Base-by-base conservation (phyloP, 2,888 invertebrate species). In the Hydraecia micacea region DNA sequence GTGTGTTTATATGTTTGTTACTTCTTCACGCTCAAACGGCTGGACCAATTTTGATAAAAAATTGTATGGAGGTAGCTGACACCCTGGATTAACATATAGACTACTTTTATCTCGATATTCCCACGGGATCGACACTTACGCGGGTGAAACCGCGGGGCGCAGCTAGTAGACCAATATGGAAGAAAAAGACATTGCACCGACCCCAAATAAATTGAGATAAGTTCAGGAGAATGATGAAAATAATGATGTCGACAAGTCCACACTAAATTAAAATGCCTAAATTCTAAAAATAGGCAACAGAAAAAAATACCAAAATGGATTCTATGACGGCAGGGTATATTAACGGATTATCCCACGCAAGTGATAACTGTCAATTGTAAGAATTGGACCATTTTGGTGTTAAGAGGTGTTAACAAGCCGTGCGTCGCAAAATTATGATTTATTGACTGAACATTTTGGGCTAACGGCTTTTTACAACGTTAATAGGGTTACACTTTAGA, bases 331-430 rank as follows among this genome's bases (percentile, higher is more conserved):
- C 67, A 9, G 13, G 13, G 13, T 67, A 83, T 76, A 83, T 76
- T 83, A 83, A n/a, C 77, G 15, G 55, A 60, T 73, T 71, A 85
- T 58, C 78, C 86, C 84, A 86, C 84, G 52, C 73, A 42, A 66
- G 32, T 28, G 25, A 32, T 74, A 84, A 78, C 62, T 75, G 87
- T 67, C 66, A 60, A 55, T 73, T 39, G 69, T 39, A 52, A 52
- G 66, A 84, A 84, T 79, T 84, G 79, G 67, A 52, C 70, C 70
- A 84, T 84, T 84, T 84, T 49, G 13, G 75, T 62, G 84, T 86
- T 86, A 73, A 76, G 62, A 82, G 28, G 46, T 42, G 79, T 75
- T 86, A 82, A 86, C 83, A 67, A 66, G 58, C 13, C 73, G 65
- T 63, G 62, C n/a, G 28, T 15, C 18, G 21, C 21, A 13, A 75